phyloP scores from a whole-genome alignment of 2,797 vertebrate genomes.

The Ceyx erithaca region DNA sequence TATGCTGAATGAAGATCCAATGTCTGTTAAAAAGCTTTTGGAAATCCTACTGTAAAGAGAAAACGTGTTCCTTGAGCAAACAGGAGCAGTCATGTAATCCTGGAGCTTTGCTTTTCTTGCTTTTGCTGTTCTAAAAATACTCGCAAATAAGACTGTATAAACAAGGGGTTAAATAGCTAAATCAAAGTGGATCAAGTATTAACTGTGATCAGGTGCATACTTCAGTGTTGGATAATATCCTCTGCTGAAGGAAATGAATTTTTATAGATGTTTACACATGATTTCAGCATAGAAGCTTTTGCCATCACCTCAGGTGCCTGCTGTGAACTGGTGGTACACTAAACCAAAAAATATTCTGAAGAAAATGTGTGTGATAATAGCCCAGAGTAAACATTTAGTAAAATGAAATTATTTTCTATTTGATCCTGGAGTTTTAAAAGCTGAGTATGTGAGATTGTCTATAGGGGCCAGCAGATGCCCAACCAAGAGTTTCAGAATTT shows the following conservation, averaged over 20 bases:
- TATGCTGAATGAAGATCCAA: not conserved
- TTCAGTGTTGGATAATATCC: not conserved
- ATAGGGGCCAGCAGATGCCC: not conserved
- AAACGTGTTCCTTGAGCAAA: not conserved
- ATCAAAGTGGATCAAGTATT: not conserved
- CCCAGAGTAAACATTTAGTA: not conserved
- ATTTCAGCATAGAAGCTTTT: not conserved
- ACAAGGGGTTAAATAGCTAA: not conserved
- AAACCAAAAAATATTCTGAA: not conserved
- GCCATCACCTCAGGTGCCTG: not conserved
- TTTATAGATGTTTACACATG: not conserved
- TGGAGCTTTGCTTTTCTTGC: not conserved
- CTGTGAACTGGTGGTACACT: not conserved
- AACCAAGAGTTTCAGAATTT: not conserved
- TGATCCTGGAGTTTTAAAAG: not conserved
- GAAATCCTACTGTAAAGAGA: conserved; percentile 8
- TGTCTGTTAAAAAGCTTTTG: not conserved
- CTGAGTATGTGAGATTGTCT: not conserved
- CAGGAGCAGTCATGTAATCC: not conserved
- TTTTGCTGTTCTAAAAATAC: conserved; percentile 16
- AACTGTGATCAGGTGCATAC: not conserved
- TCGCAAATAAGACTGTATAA: not conserved
- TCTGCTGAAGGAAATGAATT: not conserved
- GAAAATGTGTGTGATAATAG: not conserved
- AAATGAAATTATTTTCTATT: not conserved